Evolutionary conservation across 2,797 vertebrate species (phyloP).

Genomic region (Catharus ustulatus): DNA sequence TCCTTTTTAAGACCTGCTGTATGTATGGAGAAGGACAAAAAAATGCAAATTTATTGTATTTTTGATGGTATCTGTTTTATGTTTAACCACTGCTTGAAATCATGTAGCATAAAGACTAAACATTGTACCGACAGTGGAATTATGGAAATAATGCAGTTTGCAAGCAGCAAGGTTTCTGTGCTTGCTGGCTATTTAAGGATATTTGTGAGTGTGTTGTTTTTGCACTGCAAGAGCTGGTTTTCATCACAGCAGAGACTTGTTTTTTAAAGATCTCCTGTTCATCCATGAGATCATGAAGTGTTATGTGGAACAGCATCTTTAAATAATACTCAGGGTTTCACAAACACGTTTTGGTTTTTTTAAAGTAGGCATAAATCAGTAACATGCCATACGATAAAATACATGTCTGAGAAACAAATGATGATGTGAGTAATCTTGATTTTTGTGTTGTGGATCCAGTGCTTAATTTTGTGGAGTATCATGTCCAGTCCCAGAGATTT

Average conservation of each 20-base stretch:
- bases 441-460: not conserved
- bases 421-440: not conserved
- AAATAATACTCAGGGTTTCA: not conserved
- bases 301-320: not conserved
- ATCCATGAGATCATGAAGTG: not conserved
- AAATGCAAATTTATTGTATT: not conserved
- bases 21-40: not conserved
- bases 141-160: not conserved
- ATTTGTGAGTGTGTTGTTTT: not conserved
- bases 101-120: not conserved
- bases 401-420: not conserved
- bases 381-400: not conserved
- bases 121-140: not conserved
- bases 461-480: not conserved
- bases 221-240: not conserved
- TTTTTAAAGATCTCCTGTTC: not conserved
- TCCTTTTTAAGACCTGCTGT: not conserved
- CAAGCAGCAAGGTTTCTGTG: not conserved
- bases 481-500: not conserved
- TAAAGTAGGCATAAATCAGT: not conserved
- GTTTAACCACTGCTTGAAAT: not conserved
- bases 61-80: not conserved
- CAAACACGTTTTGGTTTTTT: accelerated
- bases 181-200: conserved; percentile 10
- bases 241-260: not conserved